Percentiles rank a stretch among this genome's conserved stretches.
Conservation (phyloP, 2,797 vertebrate genomes). For the Acrossocheilus wenchowensis region DNA sequence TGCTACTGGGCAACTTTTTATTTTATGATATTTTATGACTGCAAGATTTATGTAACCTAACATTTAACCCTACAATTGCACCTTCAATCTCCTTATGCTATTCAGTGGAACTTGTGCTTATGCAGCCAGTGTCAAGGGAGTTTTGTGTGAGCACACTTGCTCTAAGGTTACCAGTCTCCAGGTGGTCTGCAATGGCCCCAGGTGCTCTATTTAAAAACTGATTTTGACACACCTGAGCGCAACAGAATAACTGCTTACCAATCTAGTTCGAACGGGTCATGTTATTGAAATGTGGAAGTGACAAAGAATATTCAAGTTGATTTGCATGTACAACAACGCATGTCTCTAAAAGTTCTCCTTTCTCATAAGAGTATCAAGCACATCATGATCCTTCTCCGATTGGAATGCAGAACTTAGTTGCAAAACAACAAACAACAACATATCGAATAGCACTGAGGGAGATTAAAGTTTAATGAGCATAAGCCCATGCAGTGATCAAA, state of each 20-base stretch:
- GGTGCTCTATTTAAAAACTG: neutral
- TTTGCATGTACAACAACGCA: neutral
- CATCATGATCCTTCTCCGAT: neutral
- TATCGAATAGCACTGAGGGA: neutral
- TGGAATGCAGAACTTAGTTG: neutral
- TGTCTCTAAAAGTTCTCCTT: conserved; percentile 2
- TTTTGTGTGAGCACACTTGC: conserved; percentile 16
- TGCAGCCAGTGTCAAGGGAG: conserved; percentile 16
- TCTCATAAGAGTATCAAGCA: neutral
- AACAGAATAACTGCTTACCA: neutral
- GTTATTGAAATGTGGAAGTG: neutral
- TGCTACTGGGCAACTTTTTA: neutral
- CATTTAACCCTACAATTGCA: neutral
- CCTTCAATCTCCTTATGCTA: neutral
- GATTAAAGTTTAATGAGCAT: conserved; percentile 3
- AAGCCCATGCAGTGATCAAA: neutral
- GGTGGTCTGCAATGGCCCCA: neutral
- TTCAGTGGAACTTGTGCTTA: conserved; percentile 14
- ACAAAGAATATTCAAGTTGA: too few species aligned
- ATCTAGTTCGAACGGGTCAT: neutral
- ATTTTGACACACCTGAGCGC: conserved; percentile 16
- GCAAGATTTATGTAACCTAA: neutral
- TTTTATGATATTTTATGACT: neutral
- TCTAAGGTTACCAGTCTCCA: conserved; percentile 59
- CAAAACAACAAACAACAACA: conserved; percentile 12